Conservation (phyloP, 2,797 vertebrate species). For the Tachyglossus aculeatus region DNA sequence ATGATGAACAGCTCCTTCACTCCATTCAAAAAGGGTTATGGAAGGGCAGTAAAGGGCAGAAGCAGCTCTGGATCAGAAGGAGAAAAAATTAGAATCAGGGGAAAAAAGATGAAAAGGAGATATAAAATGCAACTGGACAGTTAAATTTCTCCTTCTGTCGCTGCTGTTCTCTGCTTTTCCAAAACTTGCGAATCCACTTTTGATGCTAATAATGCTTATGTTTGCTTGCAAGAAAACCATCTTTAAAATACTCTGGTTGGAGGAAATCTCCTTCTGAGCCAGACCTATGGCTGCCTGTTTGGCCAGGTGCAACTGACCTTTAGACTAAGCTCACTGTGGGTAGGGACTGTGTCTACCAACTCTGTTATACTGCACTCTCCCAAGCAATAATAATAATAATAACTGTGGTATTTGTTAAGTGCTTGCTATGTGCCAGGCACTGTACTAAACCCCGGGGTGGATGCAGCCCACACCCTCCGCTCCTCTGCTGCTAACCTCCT, state of each 20-base stretch:
- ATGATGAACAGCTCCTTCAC: constrained; percentile 57
- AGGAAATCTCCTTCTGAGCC: not conserved
- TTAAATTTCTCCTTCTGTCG: not conserved
- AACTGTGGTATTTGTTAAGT: too few species aligned
- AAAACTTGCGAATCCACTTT: not conserved
- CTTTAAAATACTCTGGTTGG: not conserved
- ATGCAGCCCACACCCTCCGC: too few species aligned
- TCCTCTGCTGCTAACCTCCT: too few species aligned
- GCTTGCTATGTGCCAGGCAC: too few species aligned
- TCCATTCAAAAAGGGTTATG: constrained; percentile 23
- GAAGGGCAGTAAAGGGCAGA: constrained; percentile 21
- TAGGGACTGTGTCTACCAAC: too few species aligned
- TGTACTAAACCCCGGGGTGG: too few species aligned
- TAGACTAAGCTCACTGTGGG: too few species aligned
- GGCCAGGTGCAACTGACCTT: constrained; percentile 2
- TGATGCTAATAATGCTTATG: not conserved
- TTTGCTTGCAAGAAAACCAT: not conserved
- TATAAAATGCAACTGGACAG: constrained; percentile 9
- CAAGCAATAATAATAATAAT: too few species aligned
- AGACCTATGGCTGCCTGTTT: not conserved
- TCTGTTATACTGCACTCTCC: too few species aligned
- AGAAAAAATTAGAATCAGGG: not conserved
- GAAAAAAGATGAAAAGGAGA: constrained; percentile 1
- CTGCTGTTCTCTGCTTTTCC: not conserved
- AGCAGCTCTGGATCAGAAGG: constrained; percentile 28